Evolutionary conservation across 2,888 invertebrate genomes (phyloP), one percentile per base, ranked within the genome.

Genomic region (Stenotaenia linearis): DNA sequence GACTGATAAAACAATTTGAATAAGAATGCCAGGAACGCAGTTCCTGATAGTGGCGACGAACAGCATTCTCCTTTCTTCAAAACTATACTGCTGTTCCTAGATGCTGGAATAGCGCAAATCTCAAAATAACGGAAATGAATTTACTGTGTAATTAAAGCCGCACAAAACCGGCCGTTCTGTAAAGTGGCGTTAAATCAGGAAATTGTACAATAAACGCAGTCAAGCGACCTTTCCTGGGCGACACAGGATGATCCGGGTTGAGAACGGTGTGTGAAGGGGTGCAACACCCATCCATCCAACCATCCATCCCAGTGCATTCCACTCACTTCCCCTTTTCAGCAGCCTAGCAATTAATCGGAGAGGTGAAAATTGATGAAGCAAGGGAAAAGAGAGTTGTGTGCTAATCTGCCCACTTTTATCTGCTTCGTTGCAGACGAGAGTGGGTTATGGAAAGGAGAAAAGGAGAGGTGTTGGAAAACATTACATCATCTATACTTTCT

Each of bases 341-440:
- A 56, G 56, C 21, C 56, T 15, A 21, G 56, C 56, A 56, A 56
- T 56, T 56, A 56, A 56, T 56, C 56, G 56, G 56, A 56, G 56
- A 56, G 56, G 56, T 56, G 56, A 56, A 56, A 56, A 56, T 56
- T 56, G 56, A 56, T 56, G 56, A 56, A 56, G 56, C 56, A 56
- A 56, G 21, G 56, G 56, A 23, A 56, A 21, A 56, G 56, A 56
- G 56, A 56, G 21, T 56, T 56, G 56, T 56, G 56, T 21, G 56
- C 23, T 56, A 56, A 56, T 56, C 56, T 56, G 56, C 56, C 56
- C 56, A 56, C 56, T 56, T 56, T 56, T 56, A 56, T 56, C 56
- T 56, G 56, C 56, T 56, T 56, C 7, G 56, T 23, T 56, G 56
- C 56, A 56, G 56, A 18, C 21, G 56, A 56, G 56, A 56, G 56